These are phyloP conservation scores for Ptychobarbus kaznakovi DNA, from an alignment of 2,797 vertebrate species.

Conservation along the genomic window DNA sequence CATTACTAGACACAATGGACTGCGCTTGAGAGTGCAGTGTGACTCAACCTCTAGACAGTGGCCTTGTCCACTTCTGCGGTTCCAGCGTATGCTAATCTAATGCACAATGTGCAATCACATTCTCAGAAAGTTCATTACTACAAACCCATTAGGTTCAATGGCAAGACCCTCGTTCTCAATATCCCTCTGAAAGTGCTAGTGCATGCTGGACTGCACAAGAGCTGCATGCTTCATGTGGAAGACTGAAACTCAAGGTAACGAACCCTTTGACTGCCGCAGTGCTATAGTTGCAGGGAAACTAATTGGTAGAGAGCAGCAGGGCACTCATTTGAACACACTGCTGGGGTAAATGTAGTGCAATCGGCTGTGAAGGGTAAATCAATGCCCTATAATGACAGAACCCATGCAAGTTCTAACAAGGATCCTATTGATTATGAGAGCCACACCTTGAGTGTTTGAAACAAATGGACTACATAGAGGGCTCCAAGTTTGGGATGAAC, in stretches of 20 bases:
- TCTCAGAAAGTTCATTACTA: constrained; percentile 42
- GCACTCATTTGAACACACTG: constrained; percentile 82
- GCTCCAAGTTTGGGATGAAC: not conserved
- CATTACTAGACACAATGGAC: constrained; percentile 44
- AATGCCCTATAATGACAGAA: constrained; percentile 75
- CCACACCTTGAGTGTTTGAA: constrained; percentile 45
- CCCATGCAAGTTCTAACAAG: constrained; percentile 74
- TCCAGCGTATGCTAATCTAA: constrained; percentile 18
- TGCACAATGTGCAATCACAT: constrained; percentile 11
- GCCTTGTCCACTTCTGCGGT: not conserved
- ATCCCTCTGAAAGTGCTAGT: constrained; percentile 24
- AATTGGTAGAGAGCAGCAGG: constrained; percentile 84
- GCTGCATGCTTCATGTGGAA: constrained; percentile 54
- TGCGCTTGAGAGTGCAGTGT: constrained; percentile 19
- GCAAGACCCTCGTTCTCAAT: constrained; percentile 8
- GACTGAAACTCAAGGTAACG: constrained; percentile 76
- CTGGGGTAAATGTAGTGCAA: constrained; percentile 84
- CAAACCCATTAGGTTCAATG: constrained; percentile 33
- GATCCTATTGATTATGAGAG: constrained; percentile 71
- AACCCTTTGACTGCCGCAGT: constrained; percentile 82
- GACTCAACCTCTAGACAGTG: constrained; percentile 37
- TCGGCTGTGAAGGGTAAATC: constrained; percentile 84
- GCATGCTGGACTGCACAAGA: constrained; percentile 39
- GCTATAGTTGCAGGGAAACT: constrained; percentile 82
- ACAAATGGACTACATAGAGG: not conserved